Percentiles rank a stretch among this genome's conserved stretches.
These are phyloP conservation scores for Achatina immaculata DNA, from an alignment of 1,140 invertebrate species.

Conservation along the genomic window DNA sequence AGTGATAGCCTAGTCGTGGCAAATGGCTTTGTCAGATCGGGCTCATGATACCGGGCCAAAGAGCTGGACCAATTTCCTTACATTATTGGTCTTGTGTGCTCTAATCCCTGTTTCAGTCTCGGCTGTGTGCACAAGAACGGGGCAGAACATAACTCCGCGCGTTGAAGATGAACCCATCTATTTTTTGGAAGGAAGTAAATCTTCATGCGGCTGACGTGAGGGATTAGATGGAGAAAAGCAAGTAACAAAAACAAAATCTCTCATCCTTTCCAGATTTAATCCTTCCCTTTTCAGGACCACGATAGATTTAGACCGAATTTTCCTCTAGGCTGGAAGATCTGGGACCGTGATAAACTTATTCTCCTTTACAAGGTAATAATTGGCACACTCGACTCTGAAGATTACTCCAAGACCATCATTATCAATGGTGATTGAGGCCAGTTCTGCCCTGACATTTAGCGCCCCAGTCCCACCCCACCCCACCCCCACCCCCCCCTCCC, in stretches of 20 bases:
- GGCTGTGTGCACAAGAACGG: not conserved
- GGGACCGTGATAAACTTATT: not conserved
- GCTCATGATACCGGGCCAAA: slow-evolving; percentile 11
- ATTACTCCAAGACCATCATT: not conserved
- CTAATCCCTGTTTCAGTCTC: slow-evolving; percentile 10
- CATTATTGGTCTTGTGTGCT: not conserved
- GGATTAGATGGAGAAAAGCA: slow-evolving; percentile 7
- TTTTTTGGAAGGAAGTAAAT: slow-evolving; percentile 16
- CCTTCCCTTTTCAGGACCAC: not conserved
- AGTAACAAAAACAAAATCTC: not conserved
- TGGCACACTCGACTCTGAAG: not conserved
- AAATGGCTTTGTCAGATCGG: slow-evolving; percentile 8
- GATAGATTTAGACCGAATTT: not conserved
- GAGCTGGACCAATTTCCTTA: slow-evolving; percentile 16
- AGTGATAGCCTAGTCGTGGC: slow-evolving; percentile 2
- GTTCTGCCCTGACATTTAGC: not conserved
- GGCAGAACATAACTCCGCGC: not conserved
- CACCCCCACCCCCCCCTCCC: too few species aligned
- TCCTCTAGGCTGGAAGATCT: not conserved
- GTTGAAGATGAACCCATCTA: slow-evolving; percentile 12
- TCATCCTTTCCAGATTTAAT: not conserved
- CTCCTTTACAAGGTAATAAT: not conserved
- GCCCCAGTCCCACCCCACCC: too few species aligned
- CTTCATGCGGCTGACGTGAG: slow-evolving; percentile 4
- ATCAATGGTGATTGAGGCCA: not conserved